Evolutionary conservation across 2,888 invertebrate genomes (phyloP).

Genomic region (Lysandra bellargus): DNA sequence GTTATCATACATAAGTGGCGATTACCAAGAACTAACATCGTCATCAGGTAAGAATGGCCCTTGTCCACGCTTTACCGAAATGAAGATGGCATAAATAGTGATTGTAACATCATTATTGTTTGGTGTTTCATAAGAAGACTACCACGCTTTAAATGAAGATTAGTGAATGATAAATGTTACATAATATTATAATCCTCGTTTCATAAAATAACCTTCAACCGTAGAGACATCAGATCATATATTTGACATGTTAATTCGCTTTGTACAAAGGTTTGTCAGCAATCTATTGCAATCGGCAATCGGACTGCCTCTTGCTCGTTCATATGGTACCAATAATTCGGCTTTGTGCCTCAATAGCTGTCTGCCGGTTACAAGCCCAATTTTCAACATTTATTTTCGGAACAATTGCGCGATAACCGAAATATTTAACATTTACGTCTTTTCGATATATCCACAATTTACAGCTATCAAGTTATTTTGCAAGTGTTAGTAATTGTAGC

Average conservation of each 20-base stretch:
- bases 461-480: background rate
- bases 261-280: slow-evolving; percentile 17
- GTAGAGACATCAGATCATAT: background rate
- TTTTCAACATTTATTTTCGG: background rate
- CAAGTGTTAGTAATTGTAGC: background rate
- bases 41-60: no score
- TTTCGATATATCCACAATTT: background rate
- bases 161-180: background rate
- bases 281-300: slow-evolving; percentile 23
- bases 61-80: no score
- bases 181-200: background rate
- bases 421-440: background rate
- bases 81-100: no score
- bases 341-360: slow-evolving; percentile 11
- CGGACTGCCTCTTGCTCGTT: slow-evolving; percentile 10
- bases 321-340: slow-evolving; percentile 13
- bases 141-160: no score
- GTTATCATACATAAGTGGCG: no score
- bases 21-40: no score
- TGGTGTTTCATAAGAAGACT: no score
- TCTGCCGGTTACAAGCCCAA: background rate
- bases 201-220: background rate
- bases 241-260: background rate
- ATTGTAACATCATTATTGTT: no score
- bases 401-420: background rate